These are phyloP conservation scores for Euzetes globulus DNA, from an alignment of 2,888 invertebrate genomes.

Conservation along the genomic window DNA sequence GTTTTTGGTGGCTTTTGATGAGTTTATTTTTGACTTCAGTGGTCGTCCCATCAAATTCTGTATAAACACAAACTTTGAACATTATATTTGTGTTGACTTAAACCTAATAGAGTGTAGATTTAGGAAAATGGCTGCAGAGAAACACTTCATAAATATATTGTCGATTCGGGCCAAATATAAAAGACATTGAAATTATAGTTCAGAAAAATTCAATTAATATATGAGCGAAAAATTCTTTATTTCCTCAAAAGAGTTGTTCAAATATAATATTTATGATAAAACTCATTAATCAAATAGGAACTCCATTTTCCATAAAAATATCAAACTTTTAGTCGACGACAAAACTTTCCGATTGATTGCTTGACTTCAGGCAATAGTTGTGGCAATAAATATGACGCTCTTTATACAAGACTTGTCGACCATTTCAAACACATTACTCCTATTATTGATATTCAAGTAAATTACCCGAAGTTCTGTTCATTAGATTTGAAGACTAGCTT, in stretches of 20 bases:
- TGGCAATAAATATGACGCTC: neutral
- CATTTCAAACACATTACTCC: too few species aligned
- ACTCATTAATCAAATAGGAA: neutral
- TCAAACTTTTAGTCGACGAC: neutral
- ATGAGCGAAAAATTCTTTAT: too few species aligned
- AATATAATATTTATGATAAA: neutral
- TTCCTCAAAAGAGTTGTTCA: neutral
- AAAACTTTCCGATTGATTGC: slow-evolving; percentile 14
- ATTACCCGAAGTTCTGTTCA: too few species aligned
- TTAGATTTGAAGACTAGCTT: too few species aligned
- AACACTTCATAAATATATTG: too few species aligned
- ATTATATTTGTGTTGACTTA: neutral
- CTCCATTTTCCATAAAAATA: slow-evolving; percentile 2
- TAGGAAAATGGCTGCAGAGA: too few species aligned
- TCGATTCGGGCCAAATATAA: too few species aligned
- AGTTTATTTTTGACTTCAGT: neutral
- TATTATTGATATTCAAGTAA: too few species aligned
- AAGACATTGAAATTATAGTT: too few species aligned
- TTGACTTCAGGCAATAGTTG: neutral
- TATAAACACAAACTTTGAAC: neutral
- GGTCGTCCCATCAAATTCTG: neutral
- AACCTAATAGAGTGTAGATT: too few species aligned
- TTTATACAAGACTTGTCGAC: neutral
- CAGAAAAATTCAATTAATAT: too few species aligned
- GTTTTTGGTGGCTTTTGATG: neutral